These are phyloP conservation scores for Diglossa cyanea DNA, from an alignment of 2,797 vertebrate species.

Conservation along the genomic window DNA sequence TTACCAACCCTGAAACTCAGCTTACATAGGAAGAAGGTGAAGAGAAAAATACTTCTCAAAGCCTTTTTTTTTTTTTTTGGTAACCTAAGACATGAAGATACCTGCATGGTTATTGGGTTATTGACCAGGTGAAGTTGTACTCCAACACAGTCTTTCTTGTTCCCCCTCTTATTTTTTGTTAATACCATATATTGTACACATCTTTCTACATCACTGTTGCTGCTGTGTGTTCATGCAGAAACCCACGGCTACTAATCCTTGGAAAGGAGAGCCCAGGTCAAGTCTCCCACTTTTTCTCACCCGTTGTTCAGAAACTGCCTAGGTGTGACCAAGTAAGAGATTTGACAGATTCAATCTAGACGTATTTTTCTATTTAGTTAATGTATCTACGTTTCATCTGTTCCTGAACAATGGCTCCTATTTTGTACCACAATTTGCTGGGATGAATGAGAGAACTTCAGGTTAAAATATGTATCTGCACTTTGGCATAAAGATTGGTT, in stretches of 20 bases:
- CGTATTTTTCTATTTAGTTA: neutral
- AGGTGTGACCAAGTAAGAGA: neutral
- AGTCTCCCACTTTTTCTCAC: neutral
- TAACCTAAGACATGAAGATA: neutral
- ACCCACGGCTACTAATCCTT: neutral
- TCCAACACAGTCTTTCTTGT: neutral
- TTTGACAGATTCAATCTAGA: neutral
- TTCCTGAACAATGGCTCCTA: neutral
- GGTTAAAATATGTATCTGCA: neutral
- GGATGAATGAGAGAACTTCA: neutral
- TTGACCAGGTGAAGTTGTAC: neutral
- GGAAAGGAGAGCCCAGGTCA: neutral
- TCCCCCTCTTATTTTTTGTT: neutral
- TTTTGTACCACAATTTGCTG: neutral
- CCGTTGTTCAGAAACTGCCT: neutral
- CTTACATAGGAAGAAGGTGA: neutral
- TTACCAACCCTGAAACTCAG: neutral
- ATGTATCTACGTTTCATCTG: neutral
- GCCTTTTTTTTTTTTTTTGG: neutral
- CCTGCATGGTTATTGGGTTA: neutral
- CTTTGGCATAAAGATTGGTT: neutral
- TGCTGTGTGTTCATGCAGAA: neutral
- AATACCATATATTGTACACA: neutral
- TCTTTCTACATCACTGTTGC: neutral
- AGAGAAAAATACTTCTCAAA: neutral